Evolutionary conservation across 2,113 vertebrate species (phyloP), one percentile per base, ranked within the genome.

Genomic region (Eidolon helvum): DNA sequence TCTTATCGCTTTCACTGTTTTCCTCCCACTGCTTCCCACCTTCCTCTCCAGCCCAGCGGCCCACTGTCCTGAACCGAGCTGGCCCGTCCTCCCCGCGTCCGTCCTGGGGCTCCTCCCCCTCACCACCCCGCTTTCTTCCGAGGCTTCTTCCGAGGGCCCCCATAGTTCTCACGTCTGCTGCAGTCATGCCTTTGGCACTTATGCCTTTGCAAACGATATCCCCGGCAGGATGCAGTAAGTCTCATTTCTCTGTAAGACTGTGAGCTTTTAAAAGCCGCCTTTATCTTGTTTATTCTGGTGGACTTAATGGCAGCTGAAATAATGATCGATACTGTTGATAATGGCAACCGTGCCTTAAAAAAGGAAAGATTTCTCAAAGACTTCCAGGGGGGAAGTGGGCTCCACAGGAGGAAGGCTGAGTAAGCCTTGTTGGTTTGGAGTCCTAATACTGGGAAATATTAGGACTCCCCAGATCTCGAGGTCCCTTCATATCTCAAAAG

Each of bases 171-270:
- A 10, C 0, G 18, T 35, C 40, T 26, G 55, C 57, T 12, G 45
- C 4, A 15, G 43, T 3, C 57, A 15, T 33, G 50, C 72, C 16
- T 2, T 45, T 21, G 59, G 35, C 22, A 30, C 33, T 86, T 1
- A 18, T 0, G 0, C 28, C 1, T 15, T 48, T 53, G 40, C 57
- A 66, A 59, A 66, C 7, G 1, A 22, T 0, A 4, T 1, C 14
- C 4, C 5, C 0, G 30, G 90, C 53, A 9, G 33, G 43, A 35
- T 5, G 38, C 0, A 22, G 15, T 0, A 21, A 68, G 68, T 57
- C 48, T 55, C 14, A 4, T n/a, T 43, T 35, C 59, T 50, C 55
- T 57, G 21, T 2, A 11, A 66, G 40, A 75, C 2, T 12, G 48
- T 10, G 74, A 87, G 38, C 30, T 55, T 90, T 87, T 24, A 18